Conservation (phyloP, 2,888 invertebrate species). For the Eupithecia dodoneata region DNA sequence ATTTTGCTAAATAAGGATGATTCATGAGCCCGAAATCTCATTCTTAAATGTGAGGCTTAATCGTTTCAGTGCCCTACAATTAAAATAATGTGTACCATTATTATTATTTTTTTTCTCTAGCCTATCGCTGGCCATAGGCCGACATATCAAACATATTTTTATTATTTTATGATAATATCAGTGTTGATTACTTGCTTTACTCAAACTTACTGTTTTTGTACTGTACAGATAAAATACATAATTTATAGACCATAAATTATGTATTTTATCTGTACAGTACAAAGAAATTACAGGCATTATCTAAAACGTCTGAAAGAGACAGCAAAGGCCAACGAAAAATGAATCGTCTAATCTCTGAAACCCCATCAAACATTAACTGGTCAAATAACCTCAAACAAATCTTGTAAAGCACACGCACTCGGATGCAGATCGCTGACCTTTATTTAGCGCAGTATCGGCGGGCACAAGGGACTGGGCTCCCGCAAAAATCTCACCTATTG, state of each 20-base stretch:
- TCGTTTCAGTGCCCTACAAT: not conserved
- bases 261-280: not conserved
- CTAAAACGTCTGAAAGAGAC: not conserved
- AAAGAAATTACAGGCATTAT: not conserved
- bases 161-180: too few species aligned
- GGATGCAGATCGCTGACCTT: not conserved
- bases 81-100: not conserved
- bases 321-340: not conserved
- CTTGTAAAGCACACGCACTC: not conserved
- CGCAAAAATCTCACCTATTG: conserved; percentile 48
- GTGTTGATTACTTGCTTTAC: too few species aligned
- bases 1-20: not conserved
- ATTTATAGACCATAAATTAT: not conserved
- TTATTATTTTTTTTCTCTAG: too few species aligned
- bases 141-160: too few species aligned
- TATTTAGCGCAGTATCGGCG: not conserved
- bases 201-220: not conserved
- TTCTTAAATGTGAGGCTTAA: not conserved
- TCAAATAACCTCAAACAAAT: not conserved
- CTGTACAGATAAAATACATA: not conserved
- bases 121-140: too few species aligned
- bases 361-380: not conserved
- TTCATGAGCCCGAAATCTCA: not conserved
- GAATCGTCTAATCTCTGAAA: not conserved
- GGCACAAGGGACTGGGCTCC: conserved; percentile 18